Base-by-base conservation (phyloP, 2,888 invertebrate genomes). In the Eristalis pertinax region DNA sequence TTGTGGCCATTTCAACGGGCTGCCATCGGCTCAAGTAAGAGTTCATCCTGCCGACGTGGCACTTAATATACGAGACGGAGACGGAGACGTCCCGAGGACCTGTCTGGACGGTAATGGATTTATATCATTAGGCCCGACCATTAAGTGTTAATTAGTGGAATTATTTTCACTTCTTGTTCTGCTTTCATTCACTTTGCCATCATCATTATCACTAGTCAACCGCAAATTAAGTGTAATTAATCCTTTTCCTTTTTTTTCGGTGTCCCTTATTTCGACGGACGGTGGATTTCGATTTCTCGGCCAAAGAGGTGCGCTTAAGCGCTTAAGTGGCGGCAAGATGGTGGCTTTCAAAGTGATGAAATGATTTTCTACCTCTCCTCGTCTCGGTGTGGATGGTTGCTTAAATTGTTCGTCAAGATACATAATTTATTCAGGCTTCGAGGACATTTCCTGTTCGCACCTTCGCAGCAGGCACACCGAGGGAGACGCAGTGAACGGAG, bases 211-310 rank as follows among this genome's bases (percentile, higher is more conserved):
- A 41, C 22, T 56, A 73, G 67, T 77, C 85, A 81, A 85, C 86
- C 86, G 24, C 86, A 75, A 79, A 82, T 86, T 86, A 86, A 86
- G 82, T 82, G 82, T 83, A 86, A 86, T 86, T 86, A 83, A 83
- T 83, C 78, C 83, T 75, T 82, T 64, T 79, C 24, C 10, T 22
- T 0, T 3, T 7, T 60, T 11, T 22, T 5, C 26, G 2, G 60
- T 32, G 24, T 60, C 77, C 79, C 67, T 69, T 74, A 68, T 73
- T 62, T 32, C 35, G 65, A 22, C 35, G 38, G 62, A 60, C 32
- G 22, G 22, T 64, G 68, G 60, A 26, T 43, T 73, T 67, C 65
- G 43, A 75, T 69, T 22, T 56, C 24, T 62, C 38, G 73, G 82
- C 75, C 75, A 43, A 43, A 43, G 43, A n/a, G 43, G 43, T 43